phyloP scores from a whole-genome alignment of 2,888 invertebrate species.

The Barypeithes pellucidus region DNA sequence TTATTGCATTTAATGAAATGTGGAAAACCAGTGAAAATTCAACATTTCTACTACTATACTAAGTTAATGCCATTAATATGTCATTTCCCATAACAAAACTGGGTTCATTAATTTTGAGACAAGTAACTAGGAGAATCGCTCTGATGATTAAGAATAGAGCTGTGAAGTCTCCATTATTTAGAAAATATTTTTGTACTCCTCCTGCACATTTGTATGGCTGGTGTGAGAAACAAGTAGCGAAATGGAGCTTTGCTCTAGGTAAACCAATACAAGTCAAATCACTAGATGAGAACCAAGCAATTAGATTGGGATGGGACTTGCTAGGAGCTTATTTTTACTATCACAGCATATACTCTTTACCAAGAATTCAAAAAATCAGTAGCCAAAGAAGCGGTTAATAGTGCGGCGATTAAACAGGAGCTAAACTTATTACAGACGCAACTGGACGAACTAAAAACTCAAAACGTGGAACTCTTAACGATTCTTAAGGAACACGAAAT shows the following conservation, averaged over 20 bases:
- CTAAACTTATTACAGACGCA: not conserved
- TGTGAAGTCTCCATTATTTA: not conserved
- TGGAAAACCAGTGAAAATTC: too few relatives aligned
- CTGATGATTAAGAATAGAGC: not conserved
- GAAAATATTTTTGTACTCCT: not conserved
- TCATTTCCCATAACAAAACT: not conserved
- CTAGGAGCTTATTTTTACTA: not conserved
- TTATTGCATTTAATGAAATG: too few relatives aligned
- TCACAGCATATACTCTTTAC: not conserved
- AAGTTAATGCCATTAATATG: too few relatives aligned
- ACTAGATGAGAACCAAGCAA: not conserved
- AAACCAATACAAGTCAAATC: not conserved
- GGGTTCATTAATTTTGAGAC: not conserved
- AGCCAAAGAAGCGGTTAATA: not conserved
- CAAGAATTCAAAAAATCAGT: not conserved
- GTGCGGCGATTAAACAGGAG: not conserved
- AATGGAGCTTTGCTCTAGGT: not conserved
- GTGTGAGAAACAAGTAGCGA: not conserved
- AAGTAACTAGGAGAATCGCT: not conserved
- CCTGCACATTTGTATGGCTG: slow-evolving; percentile 19
- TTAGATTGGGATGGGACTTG: not conserved
- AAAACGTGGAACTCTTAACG: too few relatives aligned
- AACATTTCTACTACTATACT: too few relatives aligned
- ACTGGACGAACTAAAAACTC: not conserved
- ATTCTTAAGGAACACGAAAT: too few relatives aligned